Conservation (phyloP, 2,888 invertebrate genomes). For the Pardosa pseudoannulata region DNA sequence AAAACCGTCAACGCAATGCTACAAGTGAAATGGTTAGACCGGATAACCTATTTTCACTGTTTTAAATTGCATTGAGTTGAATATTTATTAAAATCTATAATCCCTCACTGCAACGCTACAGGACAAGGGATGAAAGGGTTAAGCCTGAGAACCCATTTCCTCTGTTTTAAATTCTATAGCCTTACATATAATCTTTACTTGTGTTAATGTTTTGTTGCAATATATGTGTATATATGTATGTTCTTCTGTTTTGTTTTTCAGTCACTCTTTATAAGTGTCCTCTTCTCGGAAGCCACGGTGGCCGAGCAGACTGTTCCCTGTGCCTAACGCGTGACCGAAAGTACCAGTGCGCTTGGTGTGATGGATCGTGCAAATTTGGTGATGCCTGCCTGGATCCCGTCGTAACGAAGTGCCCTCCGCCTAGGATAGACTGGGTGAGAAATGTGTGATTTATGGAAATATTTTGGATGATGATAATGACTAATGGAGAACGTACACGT, state of each 20-base stretch:
- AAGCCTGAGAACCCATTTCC: too few species aligned
- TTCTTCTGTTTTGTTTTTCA: conserved; percentile 40
- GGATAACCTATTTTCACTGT: too few species aligned
- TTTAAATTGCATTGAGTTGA: too few species aligned
- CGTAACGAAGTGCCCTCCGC: conserved; percentile 91
- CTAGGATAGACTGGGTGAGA: conserved; percentile 90
- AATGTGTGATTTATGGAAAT: conserved; percentile 12
- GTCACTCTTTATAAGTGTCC: conserved; percentile 97
- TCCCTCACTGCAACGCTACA: too few species aligned
- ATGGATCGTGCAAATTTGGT: conserved; percentile 89
- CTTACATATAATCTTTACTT: too few species aligned
- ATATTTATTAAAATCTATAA: too few species aligned
- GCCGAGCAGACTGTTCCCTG: conserved; percentile 96
- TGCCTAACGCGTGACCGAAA: conserved; percentile 91
- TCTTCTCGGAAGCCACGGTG: conserved; percentile 93
- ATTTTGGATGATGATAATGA: not conserved
- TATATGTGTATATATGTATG: too few species aligned
- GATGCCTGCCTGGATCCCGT: conserved; percentile 89
- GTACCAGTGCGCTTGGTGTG: conserved; percentile 97
- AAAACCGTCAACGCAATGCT: too few species aligned
- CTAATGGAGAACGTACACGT: not conserved
- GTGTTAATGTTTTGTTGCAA: too few species aligned
- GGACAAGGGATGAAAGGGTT: too few species aligned
- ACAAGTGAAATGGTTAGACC: too few species aligned
- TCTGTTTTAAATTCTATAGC: too few species aligned